phyloP scores from a whole-genome alignment of 1,140 invertebrate species.

The Drosophila sp. region DNA sequence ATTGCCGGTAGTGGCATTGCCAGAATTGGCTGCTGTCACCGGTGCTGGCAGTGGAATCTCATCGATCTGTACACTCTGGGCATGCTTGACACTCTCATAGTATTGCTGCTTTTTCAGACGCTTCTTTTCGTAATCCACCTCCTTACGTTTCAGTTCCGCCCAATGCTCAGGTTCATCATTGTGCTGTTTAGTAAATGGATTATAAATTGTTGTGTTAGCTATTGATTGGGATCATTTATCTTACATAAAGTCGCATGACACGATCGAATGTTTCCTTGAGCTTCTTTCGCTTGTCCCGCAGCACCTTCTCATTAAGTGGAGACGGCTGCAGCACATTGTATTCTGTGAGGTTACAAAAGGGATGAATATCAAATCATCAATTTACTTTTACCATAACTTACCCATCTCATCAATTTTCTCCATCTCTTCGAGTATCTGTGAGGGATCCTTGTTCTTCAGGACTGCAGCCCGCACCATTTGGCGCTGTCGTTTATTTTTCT shows the following conservation, averaged over 20 bases:
- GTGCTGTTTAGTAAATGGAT: slow-evolving; percentile 87
- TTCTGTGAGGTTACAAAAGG: slow-evolving; percentile 86
- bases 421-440: slow-evolving; percentile 96
- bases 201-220: neutral
- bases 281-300: slow-evolving; percentile 98
- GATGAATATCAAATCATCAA: neutral
- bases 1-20: neutral
- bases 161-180: slow-evolving; percentile 98
- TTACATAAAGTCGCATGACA: slow-evolving; percentile 98
- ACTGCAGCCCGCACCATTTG: slow-evolving; percentile 97
- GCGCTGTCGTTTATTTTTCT: slow-evolving; percentile 98
- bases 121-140: slow-evolving; percentile 96
- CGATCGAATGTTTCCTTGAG: slow-evolving; percentile 97
- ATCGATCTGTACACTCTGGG: slow-evolving; percentile 97
- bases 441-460: slow-evolving; percentile 98
- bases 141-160: slow-evolving; percentile 94
- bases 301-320: slow-evolving; percentile 97
- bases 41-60: slow-evolving; percentile 97
- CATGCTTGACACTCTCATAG: slow-evolving; percentile 97
- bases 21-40: slow-evolving; percentile 34
- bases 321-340: slow-evolving; percentile 97
- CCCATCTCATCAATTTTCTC: slow-evolving; percentile 99
- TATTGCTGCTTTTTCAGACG: slow-evolving; percentile 94
- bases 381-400: slow-evolving; percentile 82
- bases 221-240: slow-evolving; percentile 70